Evolutionary conservation across 2,888 invertebrate species (phyloP), one percentile per base, ranked within the genome.

Genomic region (Luperina testacea): DNA sequence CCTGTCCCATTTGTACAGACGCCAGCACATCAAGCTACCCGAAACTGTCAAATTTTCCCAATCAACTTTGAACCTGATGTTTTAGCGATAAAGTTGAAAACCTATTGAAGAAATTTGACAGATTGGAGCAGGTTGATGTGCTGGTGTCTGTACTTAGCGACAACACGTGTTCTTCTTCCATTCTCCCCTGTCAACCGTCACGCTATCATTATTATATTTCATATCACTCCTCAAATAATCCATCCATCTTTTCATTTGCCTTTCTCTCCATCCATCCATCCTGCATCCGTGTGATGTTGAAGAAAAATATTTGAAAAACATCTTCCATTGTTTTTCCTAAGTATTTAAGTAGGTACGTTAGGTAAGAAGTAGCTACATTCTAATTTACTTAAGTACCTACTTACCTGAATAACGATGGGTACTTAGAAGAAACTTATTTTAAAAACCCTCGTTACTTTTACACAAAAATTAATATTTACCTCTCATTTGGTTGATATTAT

Each of bases 401-500:
- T 32, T 53, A 32, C 24, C 24, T 38, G 17, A 38, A 24, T 57
- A 38, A 59, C 24, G 17, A 27, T 32, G 3, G 24, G 32, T 38
- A 70, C 24, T 9, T 32, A 32, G 8, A 24, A 73, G 0, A 8
- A 13, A 70, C 13, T 38, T 32, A 48, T 24, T 15, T 27, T 72
- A 17, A 38, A 68, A 24, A 32, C 24, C 15, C 24, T 45, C 68
- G 0, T 13, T 42, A 57, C 3, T 11, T 64, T 24, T 45, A 13
- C 20, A 69, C 6, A 42, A 77, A 51, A 51, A 53, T 64, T 15
- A 27, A 48, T 59, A 27, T 45, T 45, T 45, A 77, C 67, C 96
- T 94, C 95, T 91, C 92, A 96, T 94, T 90, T 94, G 94, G 84
- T 92, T 96, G 4, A 96, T 89, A 61, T 89, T 92, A 75, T 96